These are phyloP conservation scores for Andrena bicolor DNA, from an alignment of 2,888 invertebrate genomes.

Conservation along the genomic window DNA sequence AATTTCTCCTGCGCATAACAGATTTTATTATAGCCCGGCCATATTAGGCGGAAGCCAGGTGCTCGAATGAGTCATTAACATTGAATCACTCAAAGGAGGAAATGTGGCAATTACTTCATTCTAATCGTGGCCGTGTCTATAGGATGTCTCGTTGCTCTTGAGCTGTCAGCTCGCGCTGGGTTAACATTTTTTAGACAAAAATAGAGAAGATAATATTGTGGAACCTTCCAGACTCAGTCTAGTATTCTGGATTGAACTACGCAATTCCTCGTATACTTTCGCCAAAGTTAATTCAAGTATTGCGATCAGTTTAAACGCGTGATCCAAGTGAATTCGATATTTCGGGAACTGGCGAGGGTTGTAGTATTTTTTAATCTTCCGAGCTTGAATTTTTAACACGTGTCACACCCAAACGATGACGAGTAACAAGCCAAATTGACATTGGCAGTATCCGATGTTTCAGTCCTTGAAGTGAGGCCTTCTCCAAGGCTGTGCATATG, in stretches of 20 bases:
- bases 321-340: neutral
- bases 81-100: neutral
- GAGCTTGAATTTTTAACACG: neutral
- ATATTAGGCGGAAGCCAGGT: neutral
- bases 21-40: conserved; percentile 1
- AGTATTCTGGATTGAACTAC: too few relatives aligned
- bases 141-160: too few relatives aligned
- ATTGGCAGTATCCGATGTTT: conserved; percentile 65
- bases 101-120: neutral
- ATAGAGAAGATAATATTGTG: too few relatives aligned
- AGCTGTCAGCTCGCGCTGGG: too few relatives aligned
- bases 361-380: neutral
- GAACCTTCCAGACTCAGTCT: too few relatives aligned
- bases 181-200: too few relatives aligned
- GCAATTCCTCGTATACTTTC: too few relatives aligned
- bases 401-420: conserved; percentile 30
- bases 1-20: neutral
- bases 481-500: conserved; percentile 50
- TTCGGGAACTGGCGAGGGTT: conserved; percentile 19
- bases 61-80: neutral
- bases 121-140: neutral
- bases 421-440: conserved; percentile 57
- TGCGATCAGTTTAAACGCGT: neutral
- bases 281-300: neutral
- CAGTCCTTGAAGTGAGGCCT: conserved; percentile 59